Evolutionary conservation across 1,140 invertebrate genomes (phyloP).

Genomic region (Phymastichus coffea): DNA sequence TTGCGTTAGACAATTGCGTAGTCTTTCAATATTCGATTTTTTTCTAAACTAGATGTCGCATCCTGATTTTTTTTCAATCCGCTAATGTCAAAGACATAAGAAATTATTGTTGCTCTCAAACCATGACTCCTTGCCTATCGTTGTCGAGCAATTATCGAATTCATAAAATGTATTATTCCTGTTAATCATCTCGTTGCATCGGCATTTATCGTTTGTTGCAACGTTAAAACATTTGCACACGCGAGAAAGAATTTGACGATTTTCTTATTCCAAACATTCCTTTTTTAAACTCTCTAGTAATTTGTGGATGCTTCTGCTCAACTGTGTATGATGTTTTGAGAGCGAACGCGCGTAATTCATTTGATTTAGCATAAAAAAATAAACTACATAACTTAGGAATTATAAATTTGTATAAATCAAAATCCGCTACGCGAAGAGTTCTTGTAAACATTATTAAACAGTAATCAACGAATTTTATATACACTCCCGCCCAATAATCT

Average conservation of each 20-base stretch:
- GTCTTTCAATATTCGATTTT: background rate
- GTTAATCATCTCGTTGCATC: constrained; percentile 32
- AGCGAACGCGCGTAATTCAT: too few species aligned
- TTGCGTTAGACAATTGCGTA: too few species aligned
- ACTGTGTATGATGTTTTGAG: too few species aligned
- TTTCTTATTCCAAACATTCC: too few species aligned
- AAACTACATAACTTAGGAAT: constrained; percentile 41
- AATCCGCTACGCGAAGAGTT: constrained; percentile 29
- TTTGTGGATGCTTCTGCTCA: too few species aligned
- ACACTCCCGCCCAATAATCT: constrained; percentile 39
- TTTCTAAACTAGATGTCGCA: background rate
- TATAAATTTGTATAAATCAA: constrained; percentile 28
- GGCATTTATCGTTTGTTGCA: constrained; percentile 42
- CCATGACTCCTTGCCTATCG: background rate
- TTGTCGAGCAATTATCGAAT: background rate
- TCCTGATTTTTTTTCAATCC: background rate
- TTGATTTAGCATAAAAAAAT: too few species aligned
- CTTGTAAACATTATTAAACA: constrained; percentile 34
- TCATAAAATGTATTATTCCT: constrained; percentile 30
- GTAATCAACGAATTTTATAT: constrained; percentile 37
- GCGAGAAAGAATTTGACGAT: constrained; percentile 44
- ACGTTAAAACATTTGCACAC: constrained; percentile 33
- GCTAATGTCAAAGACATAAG: background rate
- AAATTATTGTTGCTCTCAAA: background rate
- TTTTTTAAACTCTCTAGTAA: too few species aligned